phyloP scores from a whole-genome alignment of 1,140 invertebrate genomes.

The Andricus grossulariae region DNA sequence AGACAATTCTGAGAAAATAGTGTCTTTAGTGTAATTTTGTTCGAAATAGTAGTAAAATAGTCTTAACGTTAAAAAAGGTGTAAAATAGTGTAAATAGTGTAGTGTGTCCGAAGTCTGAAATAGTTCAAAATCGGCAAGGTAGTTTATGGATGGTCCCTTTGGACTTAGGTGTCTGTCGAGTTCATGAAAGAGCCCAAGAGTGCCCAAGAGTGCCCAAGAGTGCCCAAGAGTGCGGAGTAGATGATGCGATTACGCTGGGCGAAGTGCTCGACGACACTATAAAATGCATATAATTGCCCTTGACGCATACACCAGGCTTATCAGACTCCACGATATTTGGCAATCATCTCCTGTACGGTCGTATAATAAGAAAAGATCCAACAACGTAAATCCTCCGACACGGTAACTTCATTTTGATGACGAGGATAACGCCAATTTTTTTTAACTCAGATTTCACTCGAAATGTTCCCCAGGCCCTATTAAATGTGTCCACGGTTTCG shows the following conservation, averaged over 20 bases:
- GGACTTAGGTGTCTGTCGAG: neutral
- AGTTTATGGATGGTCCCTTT: too few species aligned
- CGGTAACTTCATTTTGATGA: slow-evolving; percentile 47
- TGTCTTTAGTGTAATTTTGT: too few species aligned
- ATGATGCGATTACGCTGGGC: slow-evolving; percentile 67
- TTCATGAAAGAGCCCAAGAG: neutral
- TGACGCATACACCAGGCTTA: slow-evolving; percentile 43
- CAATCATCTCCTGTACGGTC: slow-evolving; percentile 49
- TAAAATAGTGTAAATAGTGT: too few species aligned
- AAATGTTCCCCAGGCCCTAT: slow-evolving; percentile 14
- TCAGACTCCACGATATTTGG: slow-evolving; percentile 52
- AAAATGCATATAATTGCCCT: slow-evolving; percentile 71
- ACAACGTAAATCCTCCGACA: slow-evolving; percentile 49
- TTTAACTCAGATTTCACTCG: slow-evolving; percentile 13
- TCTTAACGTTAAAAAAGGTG: too few species aligned
- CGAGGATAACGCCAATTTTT: slow-evolving; percentile 12
- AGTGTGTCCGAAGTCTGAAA: too few species aligned
- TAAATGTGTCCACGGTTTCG: neutral
- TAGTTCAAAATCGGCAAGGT: too few species aligned
- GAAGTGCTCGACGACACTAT: slow-evolving; percentile 59
- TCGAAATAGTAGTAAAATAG: too few species aligned
- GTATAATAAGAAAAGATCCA: slow-evolving; percentile 47
- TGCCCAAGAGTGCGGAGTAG: slow-evolving; percentile 41
- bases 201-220: slow-evolving; percentile 14
- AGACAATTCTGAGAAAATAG: too few species aligned